These are phyloP conservation scores for Falco peregrinus DNA, from an alignment of 2,797 vertebrate genomes.

Conservation along the genomic window DNA sequence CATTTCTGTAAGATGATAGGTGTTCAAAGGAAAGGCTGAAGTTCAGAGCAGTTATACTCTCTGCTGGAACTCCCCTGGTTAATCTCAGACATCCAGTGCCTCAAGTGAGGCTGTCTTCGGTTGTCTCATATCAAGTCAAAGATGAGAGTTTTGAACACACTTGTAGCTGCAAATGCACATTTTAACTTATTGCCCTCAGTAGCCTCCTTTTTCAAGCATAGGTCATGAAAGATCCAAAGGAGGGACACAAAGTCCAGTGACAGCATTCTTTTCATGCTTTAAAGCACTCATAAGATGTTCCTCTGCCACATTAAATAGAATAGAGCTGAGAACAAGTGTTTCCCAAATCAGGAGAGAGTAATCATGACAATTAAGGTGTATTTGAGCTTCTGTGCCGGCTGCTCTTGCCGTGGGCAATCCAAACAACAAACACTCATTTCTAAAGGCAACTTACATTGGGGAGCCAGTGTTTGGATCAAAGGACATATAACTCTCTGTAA, in stretches of 20 bases:
- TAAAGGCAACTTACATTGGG: constrained; percentile 12
- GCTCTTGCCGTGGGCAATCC: constrained; percentile 39
- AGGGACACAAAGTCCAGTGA: not conserved
- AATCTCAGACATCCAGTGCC: not conserved
- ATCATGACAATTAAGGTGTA: constrained; percentile 57
- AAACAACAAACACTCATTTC: constrained; percentile 28
- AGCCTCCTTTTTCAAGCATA: not conserved
- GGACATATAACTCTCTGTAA: constrained; percentile 3
- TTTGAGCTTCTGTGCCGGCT: constrained; percentile 31
- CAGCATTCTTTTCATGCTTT: not conserved
- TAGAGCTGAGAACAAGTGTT: not conserved
- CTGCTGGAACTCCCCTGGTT: not conserved
- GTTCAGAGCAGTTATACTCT: not conserved
- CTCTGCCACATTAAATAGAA: not conserved
- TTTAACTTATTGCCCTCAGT: not conserved
- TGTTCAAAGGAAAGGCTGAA: constrained; percentile 20
- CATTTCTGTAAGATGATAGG: not conserved
- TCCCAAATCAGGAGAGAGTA: constrained; percentile 1
- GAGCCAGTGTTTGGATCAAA: constrained; percentile 52
- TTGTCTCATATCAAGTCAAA: not conserved
- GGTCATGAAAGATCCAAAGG: not conserved
- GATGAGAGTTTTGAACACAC: not conserved
- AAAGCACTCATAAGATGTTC: not conserved
- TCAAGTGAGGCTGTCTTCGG: not conserved
- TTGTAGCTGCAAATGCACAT: not conserved